Evolutionary conservation across 2,797 vertebrate genomes (phyloP).

Genomic region (Pristis pectinata): DNA sequence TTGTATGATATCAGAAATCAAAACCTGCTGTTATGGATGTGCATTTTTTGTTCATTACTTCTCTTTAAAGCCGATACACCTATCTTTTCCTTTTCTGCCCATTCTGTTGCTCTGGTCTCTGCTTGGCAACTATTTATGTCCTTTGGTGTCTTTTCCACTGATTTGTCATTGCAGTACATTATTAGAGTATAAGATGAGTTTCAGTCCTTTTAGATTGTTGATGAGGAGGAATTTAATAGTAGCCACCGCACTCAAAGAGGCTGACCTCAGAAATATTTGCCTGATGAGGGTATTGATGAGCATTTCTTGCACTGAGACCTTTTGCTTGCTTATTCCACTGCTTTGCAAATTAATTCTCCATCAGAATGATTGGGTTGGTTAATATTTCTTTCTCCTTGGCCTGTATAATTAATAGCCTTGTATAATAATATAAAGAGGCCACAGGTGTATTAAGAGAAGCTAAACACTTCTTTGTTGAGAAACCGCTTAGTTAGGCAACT

Average conservation of each 20-base stretch:
- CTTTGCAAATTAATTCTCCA: conserved; percentile 51
- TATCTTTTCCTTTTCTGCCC: not conserved
- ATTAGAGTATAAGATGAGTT: conserved; percentile 46
- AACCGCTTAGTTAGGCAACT: conserved; percentile 38
- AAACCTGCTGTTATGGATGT: not conserved
- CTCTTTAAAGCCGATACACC: not conserved
- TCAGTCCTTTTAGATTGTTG: conserved; percentile 49
- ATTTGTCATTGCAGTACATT: not conserved
- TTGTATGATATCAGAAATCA: not conserved
- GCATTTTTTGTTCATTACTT: not conserved
- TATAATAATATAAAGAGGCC: conserved; percentile 48
- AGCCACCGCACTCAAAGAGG: conserved; percentile 91
- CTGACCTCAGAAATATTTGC: conserved; percentile 83
- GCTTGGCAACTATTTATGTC: not conserved
- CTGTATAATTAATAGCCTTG: conserved; percentile 51
- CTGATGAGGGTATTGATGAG: conserved; percentile 50
- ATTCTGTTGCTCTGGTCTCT: not conserved
- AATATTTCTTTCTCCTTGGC: conserved; percentile 47
- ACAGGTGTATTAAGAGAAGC: conserved; percentile 44
- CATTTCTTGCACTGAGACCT: conserved; percentile 48
- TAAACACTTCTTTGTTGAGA: conserved; percentile 35
- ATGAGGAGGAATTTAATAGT: conserved; percentile 91
- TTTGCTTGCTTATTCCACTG: conserved; percentile 47
- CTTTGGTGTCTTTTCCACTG: not conserved
- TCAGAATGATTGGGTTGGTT: conserved; percentile 50